Evolutionary conservation across 2,888 invertebrate genomes (phyloP).

Genomic region (Pogonocherus hispidulus): DNA sequence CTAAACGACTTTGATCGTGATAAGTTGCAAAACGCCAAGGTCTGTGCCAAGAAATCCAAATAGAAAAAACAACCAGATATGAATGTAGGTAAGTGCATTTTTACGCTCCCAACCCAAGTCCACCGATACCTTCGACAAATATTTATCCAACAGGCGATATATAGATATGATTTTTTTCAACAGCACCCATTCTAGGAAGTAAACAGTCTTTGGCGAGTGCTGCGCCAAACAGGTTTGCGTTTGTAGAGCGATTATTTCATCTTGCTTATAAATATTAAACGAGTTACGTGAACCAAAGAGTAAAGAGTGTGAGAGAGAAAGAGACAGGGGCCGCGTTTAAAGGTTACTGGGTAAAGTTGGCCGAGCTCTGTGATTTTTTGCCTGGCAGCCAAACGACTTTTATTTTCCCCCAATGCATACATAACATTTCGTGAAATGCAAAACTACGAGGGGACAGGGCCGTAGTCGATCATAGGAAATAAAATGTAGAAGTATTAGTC

Average conservation of each 20-base stretch:
- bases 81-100: background rate
- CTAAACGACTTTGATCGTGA: background rate
- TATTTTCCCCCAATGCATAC: slow-evolving; percentile 27
- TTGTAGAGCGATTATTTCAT: slow-evolving; percentile 23
- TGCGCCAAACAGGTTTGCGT: background rate
- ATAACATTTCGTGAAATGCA: slow-evolving; percentile 12
- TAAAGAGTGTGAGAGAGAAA: slow-evolving; percentile 5
- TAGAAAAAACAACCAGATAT: background rate
- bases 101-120: background rate
- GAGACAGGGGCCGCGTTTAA: slow-evolving; percentile 24
- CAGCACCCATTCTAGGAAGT: slow-evolving; percentile 44
- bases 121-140: background rate
- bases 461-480: background rate
- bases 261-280: slow-evolving; percentile 36
- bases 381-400: slow-evolving; percentile 30
- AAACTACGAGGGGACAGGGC: slow-evolving; percentile 2
- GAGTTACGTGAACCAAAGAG: slow-evolving; percentile 39
- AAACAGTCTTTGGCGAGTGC: slow-evolving; percentile 4
- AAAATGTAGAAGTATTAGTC: background rate
- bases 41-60: background rate
- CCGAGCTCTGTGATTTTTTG: slow-evolving; percentile 21
- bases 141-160: background rate
- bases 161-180: slow-evolving; percentile 8
- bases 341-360: slow-evolving; percentile 47
- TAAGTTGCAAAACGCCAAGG: background rate